Evolutionary conservation across 2,888 invertebrate species (phyloP).

Genomic region (Rhopalosiphum nymphaeae): DNA sequence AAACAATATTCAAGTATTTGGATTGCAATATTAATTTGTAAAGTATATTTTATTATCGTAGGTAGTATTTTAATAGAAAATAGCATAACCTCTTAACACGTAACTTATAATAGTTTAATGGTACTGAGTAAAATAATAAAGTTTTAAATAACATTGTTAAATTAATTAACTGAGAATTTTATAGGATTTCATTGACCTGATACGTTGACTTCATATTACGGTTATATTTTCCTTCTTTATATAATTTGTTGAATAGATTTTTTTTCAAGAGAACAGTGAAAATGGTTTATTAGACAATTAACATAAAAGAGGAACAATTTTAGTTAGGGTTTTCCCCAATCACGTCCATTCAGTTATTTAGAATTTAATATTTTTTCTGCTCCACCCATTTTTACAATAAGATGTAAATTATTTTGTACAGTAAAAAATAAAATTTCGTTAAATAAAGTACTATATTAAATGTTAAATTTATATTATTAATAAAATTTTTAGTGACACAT

Average conservation of each 20-base stretch:
- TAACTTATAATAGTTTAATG: background rate
- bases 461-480: constrained; percentile 31
- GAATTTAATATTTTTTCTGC: background rate
- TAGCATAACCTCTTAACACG: background rate
- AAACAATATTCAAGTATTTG: background rate
- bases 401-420: background rate
- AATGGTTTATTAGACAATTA: constrained; percentile 19
- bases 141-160: background rate
- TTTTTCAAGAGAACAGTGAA: background rate
- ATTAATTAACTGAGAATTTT: background rate
- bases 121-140: background rate
- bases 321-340: background rate
- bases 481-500: constrained; percentile 26
- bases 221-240: background rate
- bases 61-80: background rate
- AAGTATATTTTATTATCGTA: background rate
- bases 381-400: background rate
- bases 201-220: background rate
- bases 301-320: background rate
- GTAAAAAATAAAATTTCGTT: background rate
- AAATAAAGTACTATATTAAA: constrained; percentile 20
- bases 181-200: background rate
- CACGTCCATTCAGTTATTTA: background rate
- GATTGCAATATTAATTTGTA: background rate
- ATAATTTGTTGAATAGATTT: background rate